Conservation (phyloP, 2,113 vertebrate genomes). For the Strix uralensis region DNA sequence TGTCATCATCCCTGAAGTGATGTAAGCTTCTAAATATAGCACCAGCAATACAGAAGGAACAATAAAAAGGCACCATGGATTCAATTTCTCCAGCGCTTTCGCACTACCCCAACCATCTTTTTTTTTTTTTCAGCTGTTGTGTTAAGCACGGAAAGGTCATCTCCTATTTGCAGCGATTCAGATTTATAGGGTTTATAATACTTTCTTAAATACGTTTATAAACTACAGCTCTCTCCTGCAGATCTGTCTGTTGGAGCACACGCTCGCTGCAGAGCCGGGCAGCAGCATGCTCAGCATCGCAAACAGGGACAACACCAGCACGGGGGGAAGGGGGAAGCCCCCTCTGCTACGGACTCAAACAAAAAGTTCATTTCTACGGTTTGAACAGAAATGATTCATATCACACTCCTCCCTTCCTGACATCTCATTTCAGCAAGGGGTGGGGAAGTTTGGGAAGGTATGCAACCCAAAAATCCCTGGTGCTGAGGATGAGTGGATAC, state of each 20-base stretch:
- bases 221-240: neutral
- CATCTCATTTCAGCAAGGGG: neutral
- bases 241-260: neutral
- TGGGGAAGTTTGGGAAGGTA: neutral
- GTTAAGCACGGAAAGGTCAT: constrained; percentile 57
- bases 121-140: neutral
- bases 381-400: neutral
- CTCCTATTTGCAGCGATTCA: neutral
- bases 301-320: neutral
- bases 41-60: constrained; percentile 76
- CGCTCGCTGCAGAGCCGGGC: neutral
- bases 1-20: constrained; percentile 85
- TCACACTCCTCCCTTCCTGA: neutral
- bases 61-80: constrained; percentile 74
- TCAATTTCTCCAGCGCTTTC: constrained; percentile 45
- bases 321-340: neutral
- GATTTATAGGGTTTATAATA: constrained; percentile 7
- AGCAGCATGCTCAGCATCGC: constrained; percentile 1
- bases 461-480: neutral
- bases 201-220: neutral
- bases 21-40: constrained; percentile 95
- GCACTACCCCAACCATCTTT: neutral
- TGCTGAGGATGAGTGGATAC: neutral
- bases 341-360: neutral
- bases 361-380: neutral